phyloP scores from a whole-genome alignment of 2,888 invertebrate species.

The Tetanocera ferruginea region DNA sequence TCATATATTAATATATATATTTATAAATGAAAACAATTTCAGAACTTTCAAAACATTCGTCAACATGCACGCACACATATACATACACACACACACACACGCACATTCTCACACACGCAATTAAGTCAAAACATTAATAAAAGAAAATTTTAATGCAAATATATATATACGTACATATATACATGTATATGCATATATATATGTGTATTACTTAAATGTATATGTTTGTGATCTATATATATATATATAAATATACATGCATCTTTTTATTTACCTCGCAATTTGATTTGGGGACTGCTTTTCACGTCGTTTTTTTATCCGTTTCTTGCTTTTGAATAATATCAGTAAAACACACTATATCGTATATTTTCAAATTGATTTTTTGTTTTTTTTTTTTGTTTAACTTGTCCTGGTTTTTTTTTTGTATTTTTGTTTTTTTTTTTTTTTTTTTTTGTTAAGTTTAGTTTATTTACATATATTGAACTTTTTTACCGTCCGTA shows the following conservation, averaged over 20 bases:
- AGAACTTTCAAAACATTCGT: too few relatives aligned
- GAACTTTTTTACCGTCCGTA: too few relatives aligned
- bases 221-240: too few relatives aligned
- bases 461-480: not conserved
- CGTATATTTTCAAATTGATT: not conserved
- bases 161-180: not conserved
- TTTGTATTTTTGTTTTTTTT: not conserved
- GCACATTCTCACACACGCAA: too few relatives aligned
- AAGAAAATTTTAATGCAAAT: not conserved
- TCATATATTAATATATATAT: too few relatives aligned
- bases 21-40: too few relatives aligned
- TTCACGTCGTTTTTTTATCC: not conserved
- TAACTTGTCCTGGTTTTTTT: too few relatives aligned
- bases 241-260: too few relatives aligned
- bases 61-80: too few relatives aligned
- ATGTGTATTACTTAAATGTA: not conserved
- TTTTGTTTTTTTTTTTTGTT: not conserved
- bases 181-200: not conserved
- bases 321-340: not conserved
- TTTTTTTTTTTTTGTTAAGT: not conserved
- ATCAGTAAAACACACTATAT: not conserved
- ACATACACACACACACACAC: too few relatives aligned
- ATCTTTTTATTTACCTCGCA: constrained; percentile 13
- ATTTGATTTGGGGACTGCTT: not conserved
- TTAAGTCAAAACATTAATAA: too few relatives aligned